Percentiles rank a stretch among this genome's conserved stretches.
phyloP scores from a whole-genome alignment of 1,140 invertebrate species.

The Atta cephalotes region DNA sequence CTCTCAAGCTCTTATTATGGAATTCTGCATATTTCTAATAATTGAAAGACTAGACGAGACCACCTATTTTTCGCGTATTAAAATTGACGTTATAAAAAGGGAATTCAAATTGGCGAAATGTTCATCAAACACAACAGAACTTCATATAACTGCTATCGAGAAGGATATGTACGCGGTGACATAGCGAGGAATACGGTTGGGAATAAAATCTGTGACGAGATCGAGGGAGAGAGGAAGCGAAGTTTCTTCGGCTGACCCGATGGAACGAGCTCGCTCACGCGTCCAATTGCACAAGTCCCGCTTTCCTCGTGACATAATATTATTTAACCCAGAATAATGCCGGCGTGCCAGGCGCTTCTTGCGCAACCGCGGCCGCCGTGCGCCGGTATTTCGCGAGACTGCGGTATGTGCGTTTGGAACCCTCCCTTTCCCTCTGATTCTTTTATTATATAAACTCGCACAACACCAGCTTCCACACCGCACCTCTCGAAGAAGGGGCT shows the following conservation, averaged over 20 bases:
- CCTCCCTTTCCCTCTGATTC: conserved; percentile 49
- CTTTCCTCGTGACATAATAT: conserved; percentile 85
- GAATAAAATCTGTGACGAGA: conserved; percentile 32
- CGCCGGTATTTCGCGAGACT: conserved; percentile 81
- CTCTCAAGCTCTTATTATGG: neutral
- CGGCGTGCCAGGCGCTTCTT: conserved; percentile 71
- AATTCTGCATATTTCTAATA: neutral
- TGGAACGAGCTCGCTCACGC: conserved; percentile 57
- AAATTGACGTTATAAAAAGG: neutral
- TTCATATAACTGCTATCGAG: neutral
- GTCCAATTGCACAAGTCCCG: conserved; percentile 79
- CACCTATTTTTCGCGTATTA: neutral
- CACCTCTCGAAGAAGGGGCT: conserved; percentile 27
- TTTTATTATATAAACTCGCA: conserved; percentile 81
- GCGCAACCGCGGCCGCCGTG: conserved; percentile 68
- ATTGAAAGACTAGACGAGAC: neutral
- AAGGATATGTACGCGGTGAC: neutral
- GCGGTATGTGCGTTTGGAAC: conserved; percentile 54
- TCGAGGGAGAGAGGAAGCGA: conserved; percentile 47
- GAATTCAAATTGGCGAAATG: neutral
- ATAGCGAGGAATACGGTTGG: neutral
- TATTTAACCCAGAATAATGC: conserved; percentile 84
- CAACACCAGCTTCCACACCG: conserved; percentile 60
- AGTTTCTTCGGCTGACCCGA: conserved; percentile 22
- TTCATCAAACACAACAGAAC: neutral